Evolutionary conservation across 2,888 invertebrate species (phyloP), one percentile per base, ranked within the genome.

Genomic region (Eristalis pertinax): DNA sequence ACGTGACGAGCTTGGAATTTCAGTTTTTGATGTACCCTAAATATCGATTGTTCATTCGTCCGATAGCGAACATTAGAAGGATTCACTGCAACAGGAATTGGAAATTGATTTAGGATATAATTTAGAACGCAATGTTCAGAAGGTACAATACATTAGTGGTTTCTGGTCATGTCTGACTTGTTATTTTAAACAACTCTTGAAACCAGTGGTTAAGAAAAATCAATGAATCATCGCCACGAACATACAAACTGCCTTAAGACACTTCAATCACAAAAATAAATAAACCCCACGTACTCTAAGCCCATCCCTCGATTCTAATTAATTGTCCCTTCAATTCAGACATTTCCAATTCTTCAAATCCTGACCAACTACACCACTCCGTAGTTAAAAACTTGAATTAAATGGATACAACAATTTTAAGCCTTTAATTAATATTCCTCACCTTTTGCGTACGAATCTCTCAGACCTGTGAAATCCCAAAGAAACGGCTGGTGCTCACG

Each of bases 391-490:
- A 56, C 73, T 70, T 76, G 62, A 81, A 81, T 80, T 77, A 77
- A 81, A 85, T 68, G 69, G 63, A 60, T 63, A 32, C 60, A 69
- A 58, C 73, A 65, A 77, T 73, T 73, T 77, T 73, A 76, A 80
- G 72, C 50, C 74, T 76, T 70, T 76, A 85, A 85, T 85, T 85
- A 85, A 85, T 85, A 85, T 41, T 73, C 68, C 64, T 77, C 77
- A 85, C 81, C 81, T 85, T 81, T 74, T 32, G 13, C 64, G 11
- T 38, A 22, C 38, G 22, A 11, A 22, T 35, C 35, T 38, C 13
- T 11, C 63, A n/a, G 32, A 15, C 29, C 32, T 29, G 15, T 29
- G 7, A 13, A 22, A 29, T 62, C 15, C n/a, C 22, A 62, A 62
- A 29, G 29, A 62, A 29, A 29, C 29, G 26, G 22, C 4, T 19